Conservation (phyloP, 2,888 invertebrate genomes). For the Athripsodes cinereus region DNA sequence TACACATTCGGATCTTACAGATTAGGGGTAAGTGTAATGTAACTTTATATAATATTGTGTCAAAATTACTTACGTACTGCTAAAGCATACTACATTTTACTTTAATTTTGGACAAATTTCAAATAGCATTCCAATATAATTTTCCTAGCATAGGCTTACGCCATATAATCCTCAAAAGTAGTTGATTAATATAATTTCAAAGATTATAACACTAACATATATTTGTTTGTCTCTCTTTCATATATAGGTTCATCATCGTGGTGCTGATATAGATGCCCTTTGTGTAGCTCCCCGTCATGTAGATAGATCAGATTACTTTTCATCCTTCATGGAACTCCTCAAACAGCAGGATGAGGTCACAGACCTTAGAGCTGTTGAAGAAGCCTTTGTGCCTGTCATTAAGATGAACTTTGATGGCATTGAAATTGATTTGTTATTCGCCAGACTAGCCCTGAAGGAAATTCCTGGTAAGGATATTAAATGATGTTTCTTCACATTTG, state of each 20-base stretch:
- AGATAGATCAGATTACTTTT: conserved; percentile 89
- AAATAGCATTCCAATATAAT: too few relatives aligned
- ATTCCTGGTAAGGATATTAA: conserved; percentile 82
- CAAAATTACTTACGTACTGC: too few relatives aligned
- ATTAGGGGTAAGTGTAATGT: conserved; percentile 62
- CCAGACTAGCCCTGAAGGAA: conserved; percentile 88
- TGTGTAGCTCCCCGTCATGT: conserved; percentile 97
- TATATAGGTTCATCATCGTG: conserved; percentile 79
- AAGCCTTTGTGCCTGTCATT: conserved; percentile 98
- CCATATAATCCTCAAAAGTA: too few relatives aligned
- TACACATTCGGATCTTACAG: conserved; percentile 99
- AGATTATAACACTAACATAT: too few relatives aligned
- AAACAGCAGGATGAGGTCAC: conserved; percentile 73
- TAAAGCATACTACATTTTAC: too few relatives aligned
- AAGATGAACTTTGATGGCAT: conserved; percentile 99
- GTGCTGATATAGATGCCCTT: conserved; percentile 97
- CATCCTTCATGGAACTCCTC: conserved; percentile 87
- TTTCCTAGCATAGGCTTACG: too few relatives aligned
- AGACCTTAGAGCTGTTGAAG: conserved; percentile 74
- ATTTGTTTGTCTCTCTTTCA: conserved; percentile 3
- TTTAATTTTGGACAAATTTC: too few relatives aligned
- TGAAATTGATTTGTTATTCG: conserved; percentile 98
- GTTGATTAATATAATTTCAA: too few relatives aligned
- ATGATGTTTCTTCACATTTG: not conserved
- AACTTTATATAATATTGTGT: too few relatives aligned